Percentiles rank a stretch among this genome's conserved stretches.
Evolutionary conservation across 2,797 vertebrate genomes (phyloP).

Genomic region (Syngnathus rostellatus): DNA sequence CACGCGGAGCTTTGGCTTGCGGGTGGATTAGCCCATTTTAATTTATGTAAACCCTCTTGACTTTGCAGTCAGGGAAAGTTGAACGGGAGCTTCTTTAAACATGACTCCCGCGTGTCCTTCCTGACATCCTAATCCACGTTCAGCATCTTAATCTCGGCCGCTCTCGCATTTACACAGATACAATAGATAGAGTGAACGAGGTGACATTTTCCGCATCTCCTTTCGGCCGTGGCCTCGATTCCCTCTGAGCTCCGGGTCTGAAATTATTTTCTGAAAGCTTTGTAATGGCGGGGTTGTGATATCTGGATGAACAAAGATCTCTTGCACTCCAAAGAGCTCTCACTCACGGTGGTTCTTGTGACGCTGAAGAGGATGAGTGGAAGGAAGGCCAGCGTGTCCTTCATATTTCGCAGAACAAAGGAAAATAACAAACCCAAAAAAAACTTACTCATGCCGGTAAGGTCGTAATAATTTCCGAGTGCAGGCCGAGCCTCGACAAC

Average conservation of each 20-base stretch:
- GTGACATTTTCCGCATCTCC: constrained; percentile 35
- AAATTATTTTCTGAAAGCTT: constrained; percentile 41
- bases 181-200: constrained; percentile 9
- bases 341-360: constrained; percentile 35
- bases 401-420: constrained; percentile 29
- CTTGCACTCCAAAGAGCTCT: constrained; percentile 39
- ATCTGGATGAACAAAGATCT: constrained; percentile 29
- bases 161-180: not conserved
- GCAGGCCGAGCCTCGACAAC: no score
- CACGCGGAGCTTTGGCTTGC: not conserved
- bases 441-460: not conserved
- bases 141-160: constrained; percentile 12
- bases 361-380: constrained; percentile 37
- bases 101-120: constrained; percentile 3
- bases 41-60: not conserved
- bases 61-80: not conserved
- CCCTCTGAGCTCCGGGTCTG: constrained; percentile 43
- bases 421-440: not conserved
- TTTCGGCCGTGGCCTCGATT: constrained; percentile 37
- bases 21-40: constrained; percentile 2
- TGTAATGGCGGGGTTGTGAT: constrained; percentile 45
- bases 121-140: constrained; percentile 13
- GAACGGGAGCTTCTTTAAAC: constrained; percentile 9
- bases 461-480: not conserved
- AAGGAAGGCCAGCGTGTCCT: constrained; percentile 50